Percentiles rank a stretch among this genome's conserved stretches.
Evolutionary conservation across 2,888 invertebrate genomes (phyloP).

Genomic region (Chrysolina oricalcia): DNA sequence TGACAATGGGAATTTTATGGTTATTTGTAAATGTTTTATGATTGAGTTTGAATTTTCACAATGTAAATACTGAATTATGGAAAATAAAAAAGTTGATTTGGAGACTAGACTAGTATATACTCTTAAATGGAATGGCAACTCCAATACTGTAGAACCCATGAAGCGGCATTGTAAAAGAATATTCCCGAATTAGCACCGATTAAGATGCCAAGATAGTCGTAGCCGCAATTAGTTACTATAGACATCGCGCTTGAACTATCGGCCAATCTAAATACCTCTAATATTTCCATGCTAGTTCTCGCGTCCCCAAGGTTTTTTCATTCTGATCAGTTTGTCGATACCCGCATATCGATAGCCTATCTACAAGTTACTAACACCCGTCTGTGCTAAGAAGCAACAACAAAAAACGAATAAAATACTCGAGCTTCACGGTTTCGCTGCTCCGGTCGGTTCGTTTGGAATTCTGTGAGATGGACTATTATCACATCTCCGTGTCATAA

Average conservation of each 20-base stretch:
- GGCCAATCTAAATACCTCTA: neutral
- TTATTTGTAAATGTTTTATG: too few relatives aligned
- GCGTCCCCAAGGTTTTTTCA: conserved; percentile 7
- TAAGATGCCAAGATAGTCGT: neutral
- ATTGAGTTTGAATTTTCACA: too few relatives aligned
- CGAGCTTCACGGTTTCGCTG: neutral
- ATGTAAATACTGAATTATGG: too few relatives aligned
- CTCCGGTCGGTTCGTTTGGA: neutral
- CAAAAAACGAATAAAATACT: conserved; percentile 9
- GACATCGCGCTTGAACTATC: neutral
- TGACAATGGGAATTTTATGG: too few relatives aligned
- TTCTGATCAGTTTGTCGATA: conserved; percentile 19
- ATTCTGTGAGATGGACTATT: neutral
- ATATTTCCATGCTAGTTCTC: conserved; percentile 11
- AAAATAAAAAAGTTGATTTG: too few relatives aligned
- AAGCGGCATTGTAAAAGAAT: neutral
- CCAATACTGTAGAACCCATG: neutral
- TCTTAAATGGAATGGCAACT: neutral
- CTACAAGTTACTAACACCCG: conserved; percentile 14
- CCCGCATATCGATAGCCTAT: conserved; percentile 18
- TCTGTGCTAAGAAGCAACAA: conserved; percentile 8
- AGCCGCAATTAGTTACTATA: neutral
- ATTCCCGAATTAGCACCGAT: neutral
- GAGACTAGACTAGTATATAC: too few relatives aligned
- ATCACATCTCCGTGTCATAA: conserved; percentile 20